Conservation (phyloP, 2,113 vertebrate species). For the Salminus brasiliensis region DNA sequence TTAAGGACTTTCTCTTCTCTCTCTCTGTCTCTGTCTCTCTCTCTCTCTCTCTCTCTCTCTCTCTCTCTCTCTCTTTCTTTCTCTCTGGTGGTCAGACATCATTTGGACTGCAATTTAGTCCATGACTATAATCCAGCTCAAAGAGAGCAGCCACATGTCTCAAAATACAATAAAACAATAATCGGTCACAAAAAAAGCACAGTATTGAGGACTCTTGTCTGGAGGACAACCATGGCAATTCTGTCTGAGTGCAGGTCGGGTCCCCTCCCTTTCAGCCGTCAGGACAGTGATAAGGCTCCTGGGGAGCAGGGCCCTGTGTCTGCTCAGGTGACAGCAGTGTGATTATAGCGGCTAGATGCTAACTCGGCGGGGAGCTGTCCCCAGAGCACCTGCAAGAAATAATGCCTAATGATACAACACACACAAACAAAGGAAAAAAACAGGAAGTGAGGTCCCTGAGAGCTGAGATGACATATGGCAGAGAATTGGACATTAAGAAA, state of each 20-base stretch:
- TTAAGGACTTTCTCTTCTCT: too few species aligned
- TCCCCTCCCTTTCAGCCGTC: background rate
- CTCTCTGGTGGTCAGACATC: too few species aligned
- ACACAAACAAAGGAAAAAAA: slow-evolving; percentile 25
- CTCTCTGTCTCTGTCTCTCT: too few species aligned
- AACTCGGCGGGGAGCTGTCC: slow-evolving; percentile 28
- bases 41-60: too few species aligned
- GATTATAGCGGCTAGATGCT: slow-evolving; percentile 32
- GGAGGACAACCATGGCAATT: background rate
- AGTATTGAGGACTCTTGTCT: background rate
- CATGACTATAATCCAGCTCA: background rate
- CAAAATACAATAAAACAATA: background rate
- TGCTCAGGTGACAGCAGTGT: slow-evolving; percentile 31
- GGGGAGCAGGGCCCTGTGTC: slow-evolving; percentile 20
- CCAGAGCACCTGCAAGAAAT: slow-evolving; percentile 15
- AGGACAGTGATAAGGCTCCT: background rate
- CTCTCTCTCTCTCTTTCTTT: too few species aligned
- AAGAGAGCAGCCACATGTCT: background rate
- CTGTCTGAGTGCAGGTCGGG: background rate
- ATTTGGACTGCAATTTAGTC: too few species aligned
- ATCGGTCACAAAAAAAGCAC: background rate
- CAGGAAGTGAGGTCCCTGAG: slow-evolving; percentile 32
- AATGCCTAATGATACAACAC: slow-evolving; percentile 39
- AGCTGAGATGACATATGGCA: background rate
- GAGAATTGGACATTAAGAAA: background rate